A percentile compares a stretch with the other conserved stretches of the same genome.
phyloP scores from a whole-genome alignment of 1,140 invertebrate genomes.

The Trinorchestia longiramus region DNA sequence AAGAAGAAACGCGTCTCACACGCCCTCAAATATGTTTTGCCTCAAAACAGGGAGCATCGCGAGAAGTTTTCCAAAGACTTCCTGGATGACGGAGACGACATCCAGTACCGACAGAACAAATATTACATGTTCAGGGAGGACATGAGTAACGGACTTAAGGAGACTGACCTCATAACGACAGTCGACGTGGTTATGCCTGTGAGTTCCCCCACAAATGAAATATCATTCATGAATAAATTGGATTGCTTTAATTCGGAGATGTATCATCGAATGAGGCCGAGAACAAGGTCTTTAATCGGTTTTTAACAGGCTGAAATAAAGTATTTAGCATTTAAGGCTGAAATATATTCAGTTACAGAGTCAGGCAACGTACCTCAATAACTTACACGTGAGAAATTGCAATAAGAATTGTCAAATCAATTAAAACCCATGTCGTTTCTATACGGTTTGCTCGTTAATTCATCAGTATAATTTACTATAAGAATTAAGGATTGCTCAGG shows the following conservation, averaged over 20 bases:
- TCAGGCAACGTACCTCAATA: no score
- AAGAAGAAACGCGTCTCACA: no score
- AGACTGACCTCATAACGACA: not conserved
- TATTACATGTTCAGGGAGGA: constrained; percentile 32
- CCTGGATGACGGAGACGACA: not conserved
- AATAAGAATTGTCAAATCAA: no score
- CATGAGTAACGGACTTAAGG: not conserved
- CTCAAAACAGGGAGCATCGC: constrained; percentile 8
- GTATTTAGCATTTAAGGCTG: no score
- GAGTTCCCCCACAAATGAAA: not conserved
- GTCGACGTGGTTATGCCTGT: not conserved
- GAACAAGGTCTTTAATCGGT: no score
- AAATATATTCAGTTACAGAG: not conserved
- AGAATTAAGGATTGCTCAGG: no score
- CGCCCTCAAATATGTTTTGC: not conserved
- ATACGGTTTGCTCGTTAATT: no score
- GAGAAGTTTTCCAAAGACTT: constrained; percentile 28
- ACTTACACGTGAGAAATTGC: no score
- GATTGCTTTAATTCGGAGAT: not conserved
- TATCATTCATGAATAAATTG: not conserved
- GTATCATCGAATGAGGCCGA: no score
- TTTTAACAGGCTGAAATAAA: no score
- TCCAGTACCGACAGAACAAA: not conserved
- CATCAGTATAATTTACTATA: no score
- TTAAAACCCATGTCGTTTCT: no score